phyloP scores from a whole-genome alignment of 2,888 invertebrate genomes.

The Crossocerus cetratus region DNA sequence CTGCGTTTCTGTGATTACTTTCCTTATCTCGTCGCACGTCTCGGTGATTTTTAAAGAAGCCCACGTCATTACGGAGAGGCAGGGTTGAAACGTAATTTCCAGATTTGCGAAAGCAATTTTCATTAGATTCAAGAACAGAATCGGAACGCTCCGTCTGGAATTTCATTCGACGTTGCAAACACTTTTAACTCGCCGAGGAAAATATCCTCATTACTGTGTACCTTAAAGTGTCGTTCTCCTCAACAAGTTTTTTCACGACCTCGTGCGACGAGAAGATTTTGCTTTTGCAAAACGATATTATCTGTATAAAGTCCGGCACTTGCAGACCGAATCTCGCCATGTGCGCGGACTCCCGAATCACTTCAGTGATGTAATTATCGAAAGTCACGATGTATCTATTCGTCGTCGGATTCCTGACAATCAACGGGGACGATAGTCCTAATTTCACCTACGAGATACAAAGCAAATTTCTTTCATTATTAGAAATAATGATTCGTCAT shows the following conservation, averaged over 20 bases:
- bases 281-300: constrained; percentile 85
- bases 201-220: constrained; percentile 16
- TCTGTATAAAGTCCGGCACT: constrained; percentile 87
- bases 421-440: constrained; percentile 84
- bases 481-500: not conserved
- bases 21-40: constrained; percentile 80
- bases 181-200: not conserved
- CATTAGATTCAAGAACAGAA: constrained; percentile 84
- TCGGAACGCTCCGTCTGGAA: constrained; percentile 79
- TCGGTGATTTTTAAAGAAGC: constrained; percentile 85
- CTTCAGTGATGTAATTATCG: constrained; percentile 84
- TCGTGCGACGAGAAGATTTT: constrained; percentile 83
- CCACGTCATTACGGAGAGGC: constrained; percentile 89
- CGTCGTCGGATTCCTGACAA: constrained; percentile 83
- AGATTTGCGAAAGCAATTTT: constrained; percentile 83
- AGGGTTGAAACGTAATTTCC: constrained; percentile 86
- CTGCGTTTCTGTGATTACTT: constrained; percentile 81
- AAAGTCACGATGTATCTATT: constrained; percentile 85
- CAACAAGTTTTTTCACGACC: constrained; percentile 81
- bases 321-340: constrained; percentile 87
- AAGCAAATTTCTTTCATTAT: not conserved
- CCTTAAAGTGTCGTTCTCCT: constrained; percentile 79
- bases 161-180: constrained; percentile 1
- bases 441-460: constrained; percentile 79
- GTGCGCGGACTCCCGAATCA: constrained; percentile 88